Conservation (phyloP, 2,113 vertebrate species). For the Triplophysa siluroides region DNA sequence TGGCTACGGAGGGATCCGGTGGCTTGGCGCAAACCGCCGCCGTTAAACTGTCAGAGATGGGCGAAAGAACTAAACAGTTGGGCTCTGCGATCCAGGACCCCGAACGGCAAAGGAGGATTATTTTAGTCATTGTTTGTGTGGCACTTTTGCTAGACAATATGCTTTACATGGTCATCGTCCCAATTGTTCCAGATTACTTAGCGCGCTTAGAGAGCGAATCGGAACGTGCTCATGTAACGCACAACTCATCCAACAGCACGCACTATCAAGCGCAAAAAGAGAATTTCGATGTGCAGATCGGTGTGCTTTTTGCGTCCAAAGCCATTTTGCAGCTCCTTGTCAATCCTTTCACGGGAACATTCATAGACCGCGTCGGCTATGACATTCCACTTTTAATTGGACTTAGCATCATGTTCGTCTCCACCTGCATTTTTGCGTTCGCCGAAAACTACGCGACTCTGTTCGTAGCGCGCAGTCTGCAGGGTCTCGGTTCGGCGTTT, state of each 20-base stretch:
- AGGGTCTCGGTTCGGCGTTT: conserved; percentile 95
- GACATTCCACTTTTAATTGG: conserved; percentile 92
- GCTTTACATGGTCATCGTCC: conserved; percentile 98
- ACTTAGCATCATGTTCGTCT: conserved; percentile 89
- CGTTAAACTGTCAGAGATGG: conserved; percentile 84
- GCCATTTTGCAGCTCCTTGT: conserved; percentile 93
- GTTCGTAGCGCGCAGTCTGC: conserved; percentile 90
- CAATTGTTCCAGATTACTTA: conserved; percentile 93
- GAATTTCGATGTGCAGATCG: conserved; percentile 93
- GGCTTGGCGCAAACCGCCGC: conserved; percentile 80
- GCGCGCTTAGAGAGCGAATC: conserved; percentile 70
- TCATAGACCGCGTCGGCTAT: conserved; percentile 95
- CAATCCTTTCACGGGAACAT: conserved; percentile 91
- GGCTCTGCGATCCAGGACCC: conserved; percentile 82
- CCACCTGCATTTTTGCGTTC: conserved; percentile 89
- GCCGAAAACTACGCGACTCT: conserved; percentile 89
- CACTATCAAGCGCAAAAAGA: conserved; percentile 60
- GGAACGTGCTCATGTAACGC: conserved; percentile 50
- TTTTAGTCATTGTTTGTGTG: conserved; percentile 88
- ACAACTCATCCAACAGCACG: conserved; percentile 69
- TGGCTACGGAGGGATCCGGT: conserved; percentile 69
- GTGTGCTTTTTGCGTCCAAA: conserved; percentile 94
- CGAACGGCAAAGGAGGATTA: conserved; percentile 82
- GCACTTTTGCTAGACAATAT: conserved; percentile 96
- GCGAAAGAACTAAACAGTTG: conserved; percentile 84